Evolutionary conservation across 1,140 invertebrate species (phyloP).

Genomic region (Aporrectodea caliginosa): DNA sequence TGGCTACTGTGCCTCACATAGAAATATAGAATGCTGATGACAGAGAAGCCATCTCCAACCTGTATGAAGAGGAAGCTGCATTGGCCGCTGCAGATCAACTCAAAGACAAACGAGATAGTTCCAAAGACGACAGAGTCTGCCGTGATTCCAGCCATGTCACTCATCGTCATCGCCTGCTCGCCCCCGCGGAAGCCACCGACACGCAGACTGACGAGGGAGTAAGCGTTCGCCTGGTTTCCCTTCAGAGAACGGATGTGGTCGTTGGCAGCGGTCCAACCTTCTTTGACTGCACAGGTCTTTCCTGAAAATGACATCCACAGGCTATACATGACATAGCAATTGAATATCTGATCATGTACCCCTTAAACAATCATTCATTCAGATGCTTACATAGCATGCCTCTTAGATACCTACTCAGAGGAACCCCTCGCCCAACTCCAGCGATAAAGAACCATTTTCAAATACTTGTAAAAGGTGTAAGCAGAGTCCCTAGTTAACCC

Average conservation of each 20-base stretch:
- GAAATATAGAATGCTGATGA: too few species aligned
- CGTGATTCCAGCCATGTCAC: slow-evolving; percentile 49
- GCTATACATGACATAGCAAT: too few species aligned
- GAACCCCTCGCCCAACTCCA: too few species aligned
- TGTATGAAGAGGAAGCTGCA: slow-evolving; percentile 61
- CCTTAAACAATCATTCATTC: too few species aligned
- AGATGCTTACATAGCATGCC: not conserved
- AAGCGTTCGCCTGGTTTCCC: slow-evolving; percentile 56
- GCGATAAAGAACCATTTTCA: too few species aligned
- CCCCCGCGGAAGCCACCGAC: slow-evolving; percentile 58
- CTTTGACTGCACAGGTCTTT: slow-evolving; percentile 40
- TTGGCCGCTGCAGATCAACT: slow-evolving; percentile 56
- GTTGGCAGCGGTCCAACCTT: slow-evolving; percentile 55
- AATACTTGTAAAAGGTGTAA: too few species aligned
- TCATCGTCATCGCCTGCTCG: slow-evolving; percentile 39
- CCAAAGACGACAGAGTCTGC: slow-evolving; percentile 21
- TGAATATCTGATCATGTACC: too few species aligned
- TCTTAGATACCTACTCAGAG: too few species aligned
- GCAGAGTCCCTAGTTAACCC: too few species aligned
- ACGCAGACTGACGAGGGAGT: slow-evolving; percentile 58
- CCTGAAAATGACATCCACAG: slow-evolving; percentile 54
- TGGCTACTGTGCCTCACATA: too few species aligned
- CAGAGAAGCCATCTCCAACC: too few species aligned
- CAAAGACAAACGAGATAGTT: slow-evolving; percentile 58
- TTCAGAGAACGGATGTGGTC: slow-evolving; percentile 56